Conservation (phyloP, 2,113 vertebrate genomes). For the Polypterus senegalus region DNA sequence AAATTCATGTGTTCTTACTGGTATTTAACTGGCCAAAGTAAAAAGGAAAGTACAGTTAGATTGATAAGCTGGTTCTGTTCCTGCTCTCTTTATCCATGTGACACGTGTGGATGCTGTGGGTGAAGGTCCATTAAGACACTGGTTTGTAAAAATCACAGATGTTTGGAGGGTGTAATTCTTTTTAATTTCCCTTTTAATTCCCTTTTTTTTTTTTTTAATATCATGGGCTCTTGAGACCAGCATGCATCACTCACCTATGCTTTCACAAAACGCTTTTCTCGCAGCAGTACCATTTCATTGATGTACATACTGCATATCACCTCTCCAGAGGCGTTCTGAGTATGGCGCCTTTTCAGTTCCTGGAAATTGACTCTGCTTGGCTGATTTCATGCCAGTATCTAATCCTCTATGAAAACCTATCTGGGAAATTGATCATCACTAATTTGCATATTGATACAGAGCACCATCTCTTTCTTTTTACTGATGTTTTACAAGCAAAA, state of each 20-base stretch:
- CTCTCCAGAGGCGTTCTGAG: too few relatives aligned
- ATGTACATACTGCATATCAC: too few relatives aligned
- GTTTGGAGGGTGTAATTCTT: not conserved
- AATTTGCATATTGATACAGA: not conserved
- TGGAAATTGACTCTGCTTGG: too few relatives aligned
- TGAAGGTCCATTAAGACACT: not conserved
- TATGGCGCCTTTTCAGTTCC: too few relatives aligned
- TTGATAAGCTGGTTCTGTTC: too few relatives aligned
- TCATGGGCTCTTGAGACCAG: slow-evolving; percentile 41
- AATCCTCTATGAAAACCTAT: not conserved
- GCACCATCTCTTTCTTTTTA: not conserved
- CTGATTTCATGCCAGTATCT: too few relatives aligned
- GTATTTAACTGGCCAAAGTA: too few relatives aligned
- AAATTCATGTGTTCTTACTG: too few relatives aligned
- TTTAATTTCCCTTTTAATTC: slow-evolving; percentile 4
- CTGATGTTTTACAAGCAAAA: not conserved
- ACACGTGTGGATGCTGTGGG: not conserved
- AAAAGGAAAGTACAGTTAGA: too few relatives aligned
- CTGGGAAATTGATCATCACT: not conserved
- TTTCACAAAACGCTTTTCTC: too few relatives aligned
- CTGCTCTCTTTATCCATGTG: not conserved
- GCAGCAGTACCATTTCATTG: too few relatives aligned
- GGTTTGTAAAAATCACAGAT: not conserved
- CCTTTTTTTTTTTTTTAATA: slow-evolving; percentile 17
- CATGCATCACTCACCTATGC: slow-evolving; percentile 36